Conservation (phyloP, 2,113 vertebrate genomes). For the Nicator chloris region DNA sequence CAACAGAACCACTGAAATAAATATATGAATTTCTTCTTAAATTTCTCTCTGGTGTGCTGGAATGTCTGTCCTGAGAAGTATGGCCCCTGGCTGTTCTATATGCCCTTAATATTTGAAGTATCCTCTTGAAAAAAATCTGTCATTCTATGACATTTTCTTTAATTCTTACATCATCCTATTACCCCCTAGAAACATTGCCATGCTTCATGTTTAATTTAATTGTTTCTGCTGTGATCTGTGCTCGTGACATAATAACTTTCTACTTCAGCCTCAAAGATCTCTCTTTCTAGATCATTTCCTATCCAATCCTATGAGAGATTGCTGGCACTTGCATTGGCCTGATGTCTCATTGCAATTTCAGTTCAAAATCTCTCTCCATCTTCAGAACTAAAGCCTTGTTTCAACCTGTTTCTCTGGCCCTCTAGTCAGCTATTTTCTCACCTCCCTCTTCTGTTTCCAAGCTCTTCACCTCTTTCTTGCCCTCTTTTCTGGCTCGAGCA, state of each 20-base stretch:
- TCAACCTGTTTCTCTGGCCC: conserved; percentile 18
- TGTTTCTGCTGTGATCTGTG: neutral
- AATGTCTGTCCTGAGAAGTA: neutral
- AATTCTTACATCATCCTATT: neutral
- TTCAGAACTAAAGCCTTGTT: neutral
- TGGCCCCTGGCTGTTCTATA: neutral
- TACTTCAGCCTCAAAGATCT: neutral
- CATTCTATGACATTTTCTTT: neutral
- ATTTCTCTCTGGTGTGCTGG: neutral
- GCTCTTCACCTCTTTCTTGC: conserved; percentile 43
- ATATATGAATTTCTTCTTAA: neutral
- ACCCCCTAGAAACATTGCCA: neutral
- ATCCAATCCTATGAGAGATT: neutral
- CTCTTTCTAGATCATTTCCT: neutral
- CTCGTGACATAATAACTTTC: neutral
- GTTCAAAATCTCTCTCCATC: neutral
- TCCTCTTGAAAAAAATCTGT: neutral
- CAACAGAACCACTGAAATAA: neutral
- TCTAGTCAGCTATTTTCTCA: neutral
- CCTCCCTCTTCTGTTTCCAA: neutral
- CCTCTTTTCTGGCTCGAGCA: neutral
- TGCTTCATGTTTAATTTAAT: neutral
- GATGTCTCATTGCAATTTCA: neutral
- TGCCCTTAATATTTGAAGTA: neutral
- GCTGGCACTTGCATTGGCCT: neutral